A percentile compares a stretch with the other conserved stretches of the same genome.
Conservation (phyloP, 2,888 invertebrate genomes). For the Pycnomerus fuliginosus region DNA sequence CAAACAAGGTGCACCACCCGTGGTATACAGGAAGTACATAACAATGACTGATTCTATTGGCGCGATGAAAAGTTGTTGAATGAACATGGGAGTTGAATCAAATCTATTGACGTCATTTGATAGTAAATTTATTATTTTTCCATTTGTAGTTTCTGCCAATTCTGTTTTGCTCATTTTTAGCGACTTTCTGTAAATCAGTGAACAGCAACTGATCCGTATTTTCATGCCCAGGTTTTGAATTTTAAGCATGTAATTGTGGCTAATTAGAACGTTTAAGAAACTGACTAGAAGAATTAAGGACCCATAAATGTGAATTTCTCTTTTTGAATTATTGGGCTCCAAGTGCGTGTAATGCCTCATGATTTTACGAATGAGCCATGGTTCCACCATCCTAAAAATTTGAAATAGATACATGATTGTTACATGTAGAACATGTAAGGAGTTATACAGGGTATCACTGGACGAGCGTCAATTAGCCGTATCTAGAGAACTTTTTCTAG, state of each 20-base stretch:
- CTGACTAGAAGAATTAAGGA: slow-evolving; percentile 69
- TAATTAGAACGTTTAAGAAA: slow-evolving; percentile 64
- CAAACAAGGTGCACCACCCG: slow-evolving; percentile 55
- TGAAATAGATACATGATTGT: no score
- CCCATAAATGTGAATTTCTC: slow-evolving; percentile 74
- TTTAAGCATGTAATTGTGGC: slow-evolving; percentile 80
- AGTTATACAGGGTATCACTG: no score
- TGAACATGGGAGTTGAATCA: slow-evolving; percentile 73
- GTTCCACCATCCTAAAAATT: slow-evolving; percentile 16
- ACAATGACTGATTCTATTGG: slow-evolving; percentile 73
- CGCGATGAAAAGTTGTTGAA: slow-evolving; percentile 79
- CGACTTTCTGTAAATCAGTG: slow-evolving; percentile 76
- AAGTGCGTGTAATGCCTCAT: slow-evolving; percentile 52
- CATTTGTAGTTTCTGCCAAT: slow-evolving; percentile 77
- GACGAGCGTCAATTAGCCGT: no score
- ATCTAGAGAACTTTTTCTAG: no score
- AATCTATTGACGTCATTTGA: slow-evolving; percentile 84
- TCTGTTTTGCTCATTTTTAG: slow-evolving; percentile 71
- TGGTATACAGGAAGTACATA: slow-evolving; percentile 63
- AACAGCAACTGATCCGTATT: slow-evolving; percentile 76
- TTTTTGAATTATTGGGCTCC: slow-evolving; percentile 37
- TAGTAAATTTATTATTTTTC: slow-evolving; percentile 51
- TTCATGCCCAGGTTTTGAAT: slow-evolving; percentile 78
- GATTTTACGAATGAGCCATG: slow-evolving; percentile 42
- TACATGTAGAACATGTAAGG: no score